phyloP scores from a whole-genome alignment of 1,140 invertebrate genomes.

The Atta cephalotes region DNA sequence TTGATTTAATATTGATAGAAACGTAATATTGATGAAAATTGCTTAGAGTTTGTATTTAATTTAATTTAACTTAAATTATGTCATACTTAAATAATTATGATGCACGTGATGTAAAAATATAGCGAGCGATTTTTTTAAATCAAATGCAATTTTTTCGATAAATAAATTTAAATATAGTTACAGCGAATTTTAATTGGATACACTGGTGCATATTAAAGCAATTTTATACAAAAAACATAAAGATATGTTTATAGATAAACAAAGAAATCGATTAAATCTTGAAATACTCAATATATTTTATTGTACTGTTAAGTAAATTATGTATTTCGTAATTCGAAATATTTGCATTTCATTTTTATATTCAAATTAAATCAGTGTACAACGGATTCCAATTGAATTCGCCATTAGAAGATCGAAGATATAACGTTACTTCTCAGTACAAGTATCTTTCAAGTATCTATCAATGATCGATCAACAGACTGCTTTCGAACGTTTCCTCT shows the following conservation, averaged over 20 bases:
- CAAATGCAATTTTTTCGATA: not conserved
- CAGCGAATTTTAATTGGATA: no score
- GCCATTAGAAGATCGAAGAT: not conserved
- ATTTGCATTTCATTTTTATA: no score
- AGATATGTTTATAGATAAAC: no score
- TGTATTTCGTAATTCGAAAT: no score
- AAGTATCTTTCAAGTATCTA: slow-evolving; percentile 22
- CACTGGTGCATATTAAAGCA: no score
- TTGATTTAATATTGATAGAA: not conserved
- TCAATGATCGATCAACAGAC: slow-evolving; percentile 4
- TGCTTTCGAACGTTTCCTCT: slow-evolving; percentile 27
- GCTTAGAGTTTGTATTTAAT: not conserved
- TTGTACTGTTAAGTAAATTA: no score
- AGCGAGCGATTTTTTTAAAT: not conserved
- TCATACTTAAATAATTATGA: not conserved
- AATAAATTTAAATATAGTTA: not conserved
- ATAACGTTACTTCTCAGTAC: not conserved
- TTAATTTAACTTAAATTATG: not conserved
- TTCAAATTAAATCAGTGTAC: no score
- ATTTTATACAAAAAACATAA: no score
- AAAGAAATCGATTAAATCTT: no score
- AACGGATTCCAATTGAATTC: no score
- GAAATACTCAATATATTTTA: no score
- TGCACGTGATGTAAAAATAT: not conserved
- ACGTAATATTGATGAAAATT: not conserved